Base-by-base conservation (phyloP, 1,140 invertebrate species). In the Wiebesia pumilae region DNA sequence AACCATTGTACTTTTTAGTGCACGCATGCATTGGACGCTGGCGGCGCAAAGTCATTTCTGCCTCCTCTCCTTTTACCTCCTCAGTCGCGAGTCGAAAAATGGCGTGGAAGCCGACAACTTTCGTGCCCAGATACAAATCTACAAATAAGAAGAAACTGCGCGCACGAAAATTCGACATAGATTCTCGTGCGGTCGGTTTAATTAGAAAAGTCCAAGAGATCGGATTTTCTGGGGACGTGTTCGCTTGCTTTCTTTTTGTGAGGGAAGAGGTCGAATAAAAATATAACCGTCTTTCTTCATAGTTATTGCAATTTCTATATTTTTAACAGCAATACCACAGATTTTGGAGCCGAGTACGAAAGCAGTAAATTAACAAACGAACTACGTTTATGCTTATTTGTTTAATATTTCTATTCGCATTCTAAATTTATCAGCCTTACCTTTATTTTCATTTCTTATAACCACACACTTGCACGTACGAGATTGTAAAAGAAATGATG, bases 181-280 rank as follows among this genome's bases (percentile, higher is more conserved):
- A 78, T 51, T 58, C 43, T 2, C 12, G 27, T n/a, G n/a, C 43
- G 21, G 43, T 62, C 47, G 21, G n/a, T 83, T 69, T 83, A 73
- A 83, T 83, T 83, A 43, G 81, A 83, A 83, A 83, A 83, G 67
- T 58, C 69, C 47, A 30, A 27, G 65, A 27, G n/a, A 83, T 73
- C 62, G 67, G 24, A 83, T 83, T 83, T 83, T 83, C 81, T 30
- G 47, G 40, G 81, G 33, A 80, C 81, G 43, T 47, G n/a, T 14
- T 0, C 27, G 38, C 27, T 24, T 40, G 19, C 33, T 65, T 58
- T 80, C 24, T 80, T 47, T 47, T 54, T 16, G 51, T 16, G 16
- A 2, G 51, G 51, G 51, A 9, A 2, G 51, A 19, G 19, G 51
- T 3, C 7, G 51, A 54, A 16, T 54, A 2, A 38, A 81, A 40